These are phyloP conservation scores for Pocillopora damicornis DNA, from an alignment of 64 coral and sea anemone species.

Conservation along the genomic window DNA sequence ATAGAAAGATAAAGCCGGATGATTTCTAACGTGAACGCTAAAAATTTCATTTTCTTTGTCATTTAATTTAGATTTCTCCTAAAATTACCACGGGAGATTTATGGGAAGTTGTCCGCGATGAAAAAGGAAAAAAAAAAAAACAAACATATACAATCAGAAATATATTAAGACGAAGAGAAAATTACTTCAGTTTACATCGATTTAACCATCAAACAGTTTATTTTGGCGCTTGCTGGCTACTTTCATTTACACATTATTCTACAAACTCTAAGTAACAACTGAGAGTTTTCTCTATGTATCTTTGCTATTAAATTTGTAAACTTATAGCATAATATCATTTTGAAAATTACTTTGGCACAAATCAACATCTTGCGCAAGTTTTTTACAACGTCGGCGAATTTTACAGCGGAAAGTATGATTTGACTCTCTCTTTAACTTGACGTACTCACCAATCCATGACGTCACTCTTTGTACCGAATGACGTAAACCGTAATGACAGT, in stretches of 20 bases:
- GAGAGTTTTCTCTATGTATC: not conserved
- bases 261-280: not conserved
- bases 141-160: too few species aligned
- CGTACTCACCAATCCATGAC: not conserved
- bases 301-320: not conserved
- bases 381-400: not conserved
- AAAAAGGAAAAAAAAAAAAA: too few species aligned
- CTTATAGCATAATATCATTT: not conserved
- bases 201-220: too few species aligned
- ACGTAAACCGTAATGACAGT: slow-evolving; percentile 32
- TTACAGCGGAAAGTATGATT: slow-evolving; percentile 12
- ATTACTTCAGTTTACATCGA: too few species aligned
- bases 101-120: too few species aligned
- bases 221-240: too few species aligned
- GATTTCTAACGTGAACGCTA: too few species aligned
- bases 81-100: too few species aligned
- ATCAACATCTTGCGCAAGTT: not conserved
- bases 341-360: not conserved
- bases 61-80: too few species aligned
- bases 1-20: too few species aligned
- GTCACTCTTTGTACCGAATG: slow-evolving; percentile 26
- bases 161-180: too few species aligned
- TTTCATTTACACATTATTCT: not conserved
- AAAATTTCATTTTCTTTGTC: too few species aligned
- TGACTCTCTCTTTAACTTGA: slow-evolving; percentile 19